phyloP scores from a whole-genome alignment of 2,797 vertebrate species.

The Pelochelys cantorii region DNA sequence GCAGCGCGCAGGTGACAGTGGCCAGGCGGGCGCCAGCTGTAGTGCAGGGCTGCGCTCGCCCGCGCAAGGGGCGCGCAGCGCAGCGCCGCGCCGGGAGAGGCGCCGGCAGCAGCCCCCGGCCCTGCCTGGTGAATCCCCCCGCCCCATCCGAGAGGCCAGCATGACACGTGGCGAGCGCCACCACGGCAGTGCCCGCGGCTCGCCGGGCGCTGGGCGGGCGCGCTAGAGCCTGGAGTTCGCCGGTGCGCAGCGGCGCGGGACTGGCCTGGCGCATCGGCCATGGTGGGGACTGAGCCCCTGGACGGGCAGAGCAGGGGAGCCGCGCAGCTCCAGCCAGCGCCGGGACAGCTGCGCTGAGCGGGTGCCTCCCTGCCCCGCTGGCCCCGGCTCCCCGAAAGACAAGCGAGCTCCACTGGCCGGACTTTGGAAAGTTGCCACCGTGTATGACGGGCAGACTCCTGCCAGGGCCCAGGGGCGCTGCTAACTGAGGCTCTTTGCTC shows the following conservation, averaged over 20 bases:
- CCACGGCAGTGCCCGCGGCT: neutral
- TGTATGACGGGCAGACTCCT: neutral
- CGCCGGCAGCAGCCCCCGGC: neutral
- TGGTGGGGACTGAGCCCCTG: neutral
- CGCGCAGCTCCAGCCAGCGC: neutral
- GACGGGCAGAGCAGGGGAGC: neutral
- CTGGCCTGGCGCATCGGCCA: neutral
- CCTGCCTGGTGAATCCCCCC: neutral
- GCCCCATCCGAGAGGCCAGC: neutral
- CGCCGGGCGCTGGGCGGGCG: neutral
- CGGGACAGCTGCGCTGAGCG: neutral
- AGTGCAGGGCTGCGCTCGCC: neutral
- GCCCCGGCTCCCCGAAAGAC: neutral
- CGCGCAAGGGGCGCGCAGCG: neutral
- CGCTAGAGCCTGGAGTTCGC: neutral
- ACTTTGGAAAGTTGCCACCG: neutral
- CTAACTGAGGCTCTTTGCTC: neutral
- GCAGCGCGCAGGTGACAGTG: neutral
- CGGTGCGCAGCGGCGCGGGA: neutral
- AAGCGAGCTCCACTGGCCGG: too few species aligned
- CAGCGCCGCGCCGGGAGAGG: too few species aligned
- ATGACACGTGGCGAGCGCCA: neutral
- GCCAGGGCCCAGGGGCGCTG: neutral
- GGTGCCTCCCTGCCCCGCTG: too few species aligned
- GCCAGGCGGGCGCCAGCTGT: neutral